phyloP scores from a whole-genome alignment of 2,797 vertebrate genomes.

The Melanotaenia nigrans region DNA sequence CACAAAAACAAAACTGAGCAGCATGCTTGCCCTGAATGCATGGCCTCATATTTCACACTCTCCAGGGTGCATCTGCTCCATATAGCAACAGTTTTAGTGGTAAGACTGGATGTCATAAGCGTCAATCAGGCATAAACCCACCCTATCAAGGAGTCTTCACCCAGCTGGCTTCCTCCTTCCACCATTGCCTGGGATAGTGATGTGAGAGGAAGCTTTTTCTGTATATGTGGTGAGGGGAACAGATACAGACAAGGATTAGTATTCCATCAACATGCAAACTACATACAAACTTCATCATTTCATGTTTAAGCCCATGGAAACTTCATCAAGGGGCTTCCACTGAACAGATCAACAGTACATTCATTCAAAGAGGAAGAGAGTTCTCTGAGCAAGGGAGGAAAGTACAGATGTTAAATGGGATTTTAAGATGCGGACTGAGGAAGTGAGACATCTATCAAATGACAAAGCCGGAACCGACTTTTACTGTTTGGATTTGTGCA shows the following conservation, averaged over 20 bases:
- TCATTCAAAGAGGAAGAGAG: slow-evolving; percentile 56
- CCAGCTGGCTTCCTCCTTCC: slow-evolving; percentile 90
- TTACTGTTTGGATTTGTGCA: slow-evolving; percentile 21
- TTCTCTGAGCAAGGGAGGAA: slow-evolving; percentile 51
- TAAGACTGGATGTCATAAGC: slow-evolving; percentile 22
- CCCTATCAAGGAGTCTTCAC: slow-evolving; percentile 95
- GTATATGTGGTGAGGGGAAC: slow-evolving; percentile 11
- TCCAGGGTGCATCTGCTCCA: slow-evolving; percentile 44
- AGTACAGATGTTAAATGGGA: slow-evolving; percentile 51
- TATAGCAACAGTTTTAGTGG: slow-evolving; percentile 33
- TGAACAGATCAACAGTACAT: slow-evolving; percentile 19
- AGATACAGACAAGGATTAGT: slow-evolving; percentile 36
- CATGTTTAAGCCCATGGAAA: slow-evolving; percentile 60
- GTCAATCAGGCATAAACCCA: slow-evolving; percentile 77
- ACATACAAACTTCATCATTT: slow-evolving; percentile 10
- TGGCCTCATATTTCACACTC: slow-evolving; percentile 52
- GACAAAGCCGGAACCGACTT: slow-evolving; percentile 18
- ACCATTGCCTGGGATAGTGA: slow-evolving; percentile 94
- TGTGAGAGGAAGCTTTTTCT: slow-evolving; percentile 97
- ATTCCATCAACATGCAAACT: not conserved
- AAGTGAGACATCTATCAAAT: slow-evolving; percentile 57
- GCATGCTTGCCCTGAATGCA: slow-evolving; percentile 28
- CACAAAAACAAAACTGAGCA: slow-evolving; percentile 35
- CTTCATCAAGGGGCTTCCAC: slow-evolving; percentile 56
- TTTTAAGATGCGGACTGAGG: slow-evolving; percentile 43